Evolutionary conservation across 2,797 vertebrate species (phyloP), one percentile per base, ranked within the genome.

Genomic region (Lagocephalus sceleratus): DNA sequence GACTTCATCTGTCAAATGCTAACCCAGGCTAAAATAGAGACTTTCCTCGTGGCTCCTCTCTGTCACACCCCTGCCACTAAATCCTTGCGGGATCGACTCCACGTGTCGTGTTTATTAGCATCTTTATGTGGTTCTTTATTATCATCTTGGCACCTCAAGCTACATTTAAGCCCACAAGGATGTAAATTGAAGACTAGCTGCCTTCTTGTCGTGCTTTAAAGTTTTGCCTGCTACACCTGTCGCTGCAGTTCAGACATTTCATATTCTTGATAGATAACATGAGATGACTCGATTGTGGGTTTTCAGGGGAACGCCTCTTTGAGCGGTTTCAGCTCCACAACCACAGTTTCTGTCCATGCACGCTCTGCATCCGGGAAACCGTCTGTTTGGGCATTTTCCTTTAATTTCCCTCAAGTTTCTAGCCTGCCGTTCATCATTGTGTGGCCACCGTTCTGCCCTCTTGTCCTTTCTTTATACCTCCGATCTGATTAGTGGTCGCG

Each of bases 91-190:
- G 61, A 22, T 52, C 38, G 61, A 55, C 60, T 69, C 53, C 54
- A 68, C 57, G 51, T 73, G 73, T 79, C 79, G 81, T 89, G 81
- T 87, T 84, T 84, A 72, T 60, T 61, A 77, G 68, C 68, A 59
- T 63, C 71, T 85, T 87, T 71, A 85, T 83, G 79, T 77, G 73
- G 64, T 77, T 71, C 63, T 87, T 90, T 87, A 83, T 87, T 74
- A 81, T 88, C 82, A 76, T 73, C 75, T 81, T 78, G 81, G 76
- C 69, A 57, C 66, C 76, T n/a, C 22, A 14, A 10, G 54, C 62
- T 49, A 38, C 8, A 43, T 74, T 78, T 60, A 67, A 83, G 75
- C 72, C 53, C 53, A 63, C 63, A 60, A 76, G 53, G 56, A 54
- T 60, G 52, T 57, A 76, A 84, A 86, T 78, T 79, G 71, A 83